phyloP scores from a whole-genome alignment of 1,140 invertebrate genomes.

The Scaptomyza montana region DNA sequence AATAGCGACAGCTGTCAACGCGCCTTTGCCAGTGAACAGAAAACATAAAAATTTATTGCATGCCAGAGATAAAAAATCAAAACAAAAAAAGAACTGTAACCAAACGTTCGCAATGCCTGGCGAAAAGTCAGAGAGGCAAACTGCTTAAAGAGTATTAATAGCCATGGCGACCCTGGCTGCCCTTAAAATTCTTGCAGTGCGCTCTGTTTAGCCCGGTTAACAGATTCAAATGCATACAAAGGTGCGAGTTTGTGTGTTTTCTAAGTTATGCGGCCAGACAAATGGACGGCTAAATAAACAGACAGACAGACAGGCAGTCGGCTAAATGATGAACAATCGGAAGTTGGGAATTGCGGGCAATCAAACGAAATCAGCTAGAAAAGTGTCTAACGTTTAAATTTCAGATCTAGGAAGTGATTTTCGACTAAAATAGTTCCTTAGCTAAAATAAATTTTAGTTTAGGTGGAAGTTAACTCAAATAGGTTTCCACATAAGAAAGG shows the following conservation, averaged over 20 bases:
- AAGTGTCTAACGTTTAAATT: constrained; percentile 25
- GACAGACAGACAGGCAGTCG: constrained; percentile 22
- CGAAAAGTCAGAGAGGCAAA: constrained; percentile 14
- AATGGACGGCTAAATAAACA: constrained; percentile 1
- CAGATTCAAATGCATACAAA: constrained; percentile 7
- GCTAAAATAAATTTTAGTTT: neutral
- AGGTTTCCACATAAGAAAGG: neutral
- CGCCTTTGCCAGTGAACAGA: constrained; percentile 59
- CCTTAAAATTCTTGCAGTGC: constrained; percentile 71
- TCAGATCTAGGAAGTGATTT: constrained; percentile 23
- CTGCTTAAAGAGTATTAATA: constrained; percentile 61
- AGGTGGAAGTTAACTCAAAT: neutral
- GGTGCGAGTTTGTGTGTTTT: constrained; percentile 11
- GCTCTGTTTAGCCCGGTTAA: constrained; percentile 56
- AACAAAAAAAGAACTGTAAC: neutral
- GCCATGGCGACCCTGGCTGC: constrained; percentile 70
- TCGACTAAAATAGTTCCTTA: constrained; percentile 16
- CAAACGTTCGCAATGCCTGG: constrained; percentile 14
- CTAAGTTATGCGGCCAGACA: constrained; percentile 68
- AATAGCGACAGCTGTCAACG: constrained; percentile 64
- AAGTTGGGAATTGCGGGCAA: constrained; percentile 36
- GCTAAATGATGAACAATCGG: constrained; percentile 43
- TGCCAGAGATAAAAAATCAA: constrained; percentile 37
- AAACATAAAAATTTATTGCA: constrained; percentile 66
- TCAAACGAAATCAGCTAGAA: constrained; percentile 52